Evolutionary conservation across 2,113 vertebrate genomes (phyloP), one percentile per base, ranked within the genome.

Genomic region (Dunckerocampus dactyliophorus): DNA sequence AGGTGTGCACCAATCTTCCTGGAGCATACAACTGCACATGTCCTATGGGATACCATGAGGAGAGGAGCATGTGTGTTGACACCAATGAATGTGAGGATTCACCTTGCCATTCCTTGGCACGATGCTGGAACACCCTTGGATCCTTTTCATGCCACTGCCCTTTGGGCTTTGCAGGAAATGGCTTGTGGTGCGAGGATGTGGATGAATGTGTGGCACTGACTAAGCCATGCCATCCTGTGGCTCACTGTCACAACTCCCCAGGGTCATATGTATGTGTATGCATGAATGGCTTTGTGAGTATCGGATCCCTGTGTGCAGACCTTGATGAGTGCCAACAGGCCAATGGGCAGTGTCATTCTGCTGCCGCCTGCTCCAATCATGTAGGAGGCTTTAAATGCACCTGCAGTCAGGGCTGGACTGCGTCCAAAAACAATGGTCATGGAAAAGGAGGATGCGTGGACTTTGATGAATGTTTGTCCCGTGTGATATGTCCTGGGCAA

Each of bases 211-310:
- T 68, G 0, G 63, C 55, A 21, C 17, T 70, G 10, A 59, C 61
- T 20, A 55, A 49, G 5, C 82, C 83, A 0, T 93, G 92, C 68
- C 90, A 90, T 59, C 59, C 8, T 14, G 74, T 72, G 1, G 85
- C 90, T 43, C 71, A 16, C 39, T 93, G 92, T 69, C 63, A 82
- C 64, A 93, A 93, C 80, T 85, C 82, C 6, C 89, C 84, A 1
- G 92, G 92, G 11, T 93, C 91, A 20, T 92, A 86, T 66, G 10
- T 81, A 42, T 93, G 92, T 53, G 52, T 46, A 6, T 92, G 92
- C 47, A 45, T 10, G 15, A 47, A 71, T 0, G 92, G 92, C 16
- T 89, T 87, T 57, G 15, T 89, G n/a, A 79, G 80, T 31, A 47
- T 84, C 1, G 88, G 90, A 4, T 42, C 74, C 6, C 49, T 88